Conservation (phyloP, 2,113 vertebrate genomes). For the Ginglymostoma cirratum region DNA sequence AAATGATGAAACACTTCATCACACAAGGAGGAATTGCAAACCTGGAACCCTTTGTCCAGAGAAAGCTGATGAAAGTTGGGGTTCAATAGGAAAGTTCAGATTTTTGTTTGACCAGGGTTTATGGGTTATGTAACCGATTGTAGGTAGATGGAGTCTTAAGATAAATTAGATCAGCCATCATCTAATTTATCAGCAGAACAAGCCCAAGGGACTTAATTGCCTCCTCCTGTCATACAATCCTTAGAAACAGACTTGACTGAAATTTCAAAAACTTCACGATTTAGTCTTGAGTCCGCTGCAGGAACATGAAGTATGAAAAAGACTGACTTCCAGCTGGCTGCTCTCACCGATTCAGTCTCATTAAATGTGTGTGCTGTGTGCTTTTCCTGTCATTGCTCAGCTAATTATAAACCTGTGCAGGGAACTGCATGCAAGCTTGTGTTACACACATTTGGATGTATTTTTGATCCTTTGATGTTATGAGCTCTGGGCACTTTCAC, state of each 20-base stretch:
- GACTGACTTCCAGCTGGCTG: not conserved
- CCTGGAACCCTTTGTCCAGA: no score
- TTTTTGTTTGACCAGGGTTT: not conserved
- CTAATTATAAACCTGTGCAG: slow-evolving; percentile 18
- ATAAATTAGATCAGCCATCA: not conserved
- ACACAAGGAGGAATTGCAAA: no score
- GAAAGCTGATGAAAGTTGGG: no score
- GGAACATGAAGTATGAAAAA: not conserved
- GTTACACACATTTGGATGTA: not conserved
- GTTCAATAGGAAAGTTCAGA: not conserved
- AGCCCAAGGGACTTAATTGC: not conserved
- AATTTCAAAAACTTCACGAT: not conserved
- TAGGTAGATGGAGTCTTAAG: not conserved
- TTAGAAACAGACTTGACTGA: no score
- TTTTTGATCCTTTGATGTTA: not conserved
- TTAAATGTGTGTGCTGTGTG: not conserved
- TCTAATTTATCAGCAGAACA: not conserved
- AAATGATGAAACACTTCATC: no score
- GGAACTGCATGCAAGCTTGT: not conserved
- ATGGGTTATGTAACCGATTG: not conserved
- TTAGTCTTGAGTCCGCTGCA: not conserved
- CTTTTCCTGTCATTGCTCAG: not conserved
- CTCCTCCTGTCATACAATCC: not conserved
- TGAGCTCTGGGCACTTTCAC: not conserved
- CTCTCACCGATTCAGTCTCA: not conserved